Evolutionary conservation across 2,888 invertebrate species (phyloP).

Genomic region (Boloria selene): DNA sequence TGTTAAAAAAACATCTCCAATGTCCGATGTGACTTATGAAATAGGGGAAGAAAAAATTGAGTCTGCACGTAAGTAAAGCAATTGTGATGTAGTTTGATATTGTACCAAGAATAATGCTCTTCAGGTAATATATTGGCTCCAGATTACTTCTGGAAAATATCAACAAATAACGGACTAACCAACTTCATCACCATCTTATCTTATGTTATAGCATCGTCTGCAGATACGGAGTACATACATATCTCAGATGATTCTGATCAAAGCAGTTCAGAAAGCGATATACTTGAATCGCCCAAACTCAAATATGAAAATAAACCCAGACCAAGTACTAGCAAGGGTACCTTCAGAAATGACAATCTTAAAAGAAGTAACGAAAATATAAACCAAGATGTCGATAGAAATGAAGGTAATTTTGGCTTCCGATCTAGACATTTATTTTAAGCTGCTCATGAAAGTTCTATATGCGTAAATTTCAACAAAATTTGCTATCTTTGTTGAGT

Average conservation of each 20-base stretch:
- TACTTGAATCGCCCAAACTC: constrained; percentile 28
- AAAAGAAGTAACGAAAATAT: neutral
- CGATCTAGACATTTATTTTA: too few species aligned
- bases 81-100: neutral
- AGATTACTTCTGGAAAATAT: too few species aligned
- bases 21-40: constrained; percentile 56
- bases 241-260: constrained; percentile 52
- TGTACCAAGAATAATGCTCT: too few species aligned
- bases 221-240: constrained; percentile 57
- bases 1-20: constrained; percentile 50
- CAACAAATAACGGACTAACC: too few species aligned
- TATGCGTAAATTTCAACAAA: too few species aligned
- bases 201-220: constrained; percentile 46
- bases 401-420: too few species aligned
- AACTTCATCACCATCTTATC: too few species aligned
- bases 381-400: neutral
- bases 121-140: too few species aligned
- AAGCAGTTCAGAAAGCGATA: constrained; percentile 47
- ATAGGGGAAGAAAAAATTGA: constrained; percentile 68
- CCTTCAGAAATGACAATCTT: neutral
- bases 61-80: constrained; percentile 51
- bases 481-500: too few species aligned
- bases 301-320: constrained; percentile 6
- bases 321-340: constrained; percentile 20
- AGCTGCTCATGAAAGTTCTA: too few species aligned